phyloP scores from a whole-genome alignment of 2,797 vertebrate genomes.

The Allobates femoralis region DNA sequence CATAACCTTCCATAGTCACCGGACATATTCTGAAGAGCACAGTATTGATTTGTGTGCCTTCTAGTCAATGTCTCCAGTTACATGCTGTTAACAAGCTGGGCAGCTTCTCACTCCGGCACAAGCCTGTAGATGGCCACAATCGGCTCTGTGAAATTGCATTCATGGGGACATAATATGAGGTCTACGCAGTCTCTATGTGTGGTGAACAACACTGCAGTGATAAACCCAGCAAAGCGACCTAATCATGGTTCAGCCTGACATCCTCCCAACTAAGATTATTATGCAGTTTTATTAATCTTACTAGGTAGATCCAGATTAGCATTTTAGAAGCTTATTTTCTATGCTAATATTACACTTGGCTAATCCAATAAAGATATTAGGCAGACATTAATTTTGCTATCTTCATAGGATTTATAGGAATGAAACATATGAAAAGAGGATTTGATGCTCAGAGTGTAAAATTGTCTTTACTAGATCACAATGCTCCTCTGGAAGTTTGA shows the following conservation, averaged over 20 bases:
- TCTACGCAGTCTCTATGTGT: not conserved
- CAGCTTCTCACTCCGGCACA: not conserved
- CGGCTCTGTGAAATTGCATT: not conserved
- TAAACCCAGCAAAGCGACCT: conserved; percentile 23
- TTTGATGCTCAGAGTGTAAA: conserved; percentile 22
- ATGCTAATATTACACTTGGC: conserved; percentile 41
- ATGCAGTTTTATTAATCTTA: conserved; percentile 46
- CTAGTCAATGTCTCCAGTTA: not conserved
- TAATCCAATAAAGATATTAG: conserved; percentile 61
- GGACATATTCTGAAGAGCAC: not conserved
- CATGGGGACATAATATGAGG: not conserved
- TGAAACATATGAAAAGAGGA: conserved; percentile 47
- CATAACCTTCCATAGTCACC: not conserved
- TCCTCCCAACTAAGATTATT: conserved; percentile 43
- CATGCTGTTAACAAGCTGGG: conserved; percentile 1
- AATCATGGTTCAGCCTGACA: conserved; percentile 36
- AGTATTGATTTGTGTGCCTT: not conserved
- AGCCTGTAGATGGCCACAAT: conserved; percentile 9
- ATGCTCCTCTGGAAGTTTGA: not conserved
- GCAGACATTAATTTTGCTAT: conserved; percentile 44
- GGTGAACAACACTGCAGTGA: not conserved
- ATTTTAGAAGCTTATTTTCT: conserved; percentile 56
- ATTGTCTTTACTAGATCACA: not conserved
- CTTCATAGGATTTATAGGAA: conserved; percentile 38
- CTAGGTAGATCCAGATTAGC: conserved; percentile 56